Base-by-base conservation (phyloP, 2,113 vertebrate genomes). In the Rhagologus leucostigma region DNA sequence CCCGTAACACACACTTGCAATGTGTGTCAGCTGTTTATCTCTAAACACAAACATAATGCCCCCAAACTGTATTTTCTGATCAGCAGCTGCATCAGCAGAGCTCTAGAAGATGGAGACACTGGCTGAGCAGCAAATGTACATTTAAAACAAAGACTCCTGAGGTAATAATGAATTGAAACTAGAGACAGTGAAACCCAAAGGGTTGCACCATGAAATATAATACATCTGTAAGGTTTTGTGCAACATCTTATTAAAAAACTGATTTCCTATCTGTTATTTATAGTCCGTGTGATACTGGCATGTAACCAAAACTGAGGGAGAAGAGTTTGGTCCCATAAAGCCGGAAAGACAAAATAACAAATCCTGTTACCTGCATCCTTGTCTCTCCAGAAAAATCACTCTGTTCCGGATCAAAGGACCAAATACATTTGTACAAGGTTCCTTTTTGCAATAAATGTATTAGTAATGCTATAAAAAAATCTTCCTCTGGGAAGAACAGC, bases 211-310 rank as follows among this genome's bases (percentile, higher is more conserved):
- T 17, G 13, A 44, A 71, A 78, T 29, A 20, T 6, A 47, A 29
- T 10, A 17, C 6, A 44, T 26, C 6, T 27, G 1, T 5, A 19
- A 62, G 13, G 16, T 11, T 30, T 62, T 39, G 60, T 52, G 7
- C 22, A 67, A 15, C 10, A 75, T 12, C 20, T 32, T n/a, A 20
- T 23, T 35, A 80, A 55, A 82, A 29, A 6, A 15, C 6, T 42
- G 5, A 10, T 63, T 91, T 78, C 3, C 30, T 53, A 4, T 23
- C 55, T 64, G 17, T 20, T 59, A 23, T 52, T 89, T 35, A 19
- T n/a, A 52, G 27, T 20, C 9, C 32, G 11, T 0, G 0, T 46
- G 33, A 47, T 22, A 16, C 6, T 47, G 17, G 6, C 7, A 12
- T 2, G 3, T 21, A 26, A 75, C 5, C 52, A 70, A 63, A 84